These are phyloP conservation scores for Hoplodrina ambigua DNA, from an alignment of 2,888 invertebrate genomes.

Conservation along the genomic window DNA sequence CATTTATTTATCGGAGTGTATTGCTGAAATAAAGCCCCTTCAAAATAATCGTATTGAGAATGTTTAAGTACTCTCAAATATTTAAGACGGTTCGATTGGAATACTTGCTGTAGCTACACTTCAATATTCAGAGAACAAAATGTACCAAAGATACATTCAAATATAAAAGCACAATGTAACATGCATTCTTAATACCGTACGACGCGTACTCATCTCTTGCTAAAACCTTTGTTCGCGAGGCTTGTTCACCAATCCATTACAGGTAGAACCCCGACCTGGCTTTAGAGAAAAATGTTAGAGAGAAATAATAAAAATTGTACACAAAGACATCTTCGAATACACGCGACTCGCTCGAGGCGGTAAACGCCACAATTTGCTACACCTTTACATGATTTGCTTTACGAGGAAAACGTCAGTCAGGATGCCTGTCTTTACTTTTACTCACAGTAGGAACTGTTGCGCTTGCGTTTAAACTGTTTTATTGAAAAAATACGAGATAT, in stretches of 20 bases:
- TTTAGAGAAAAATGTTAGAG: slow-evolving; percentile 1
- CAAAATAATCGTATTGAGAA: too few relatives aligned
- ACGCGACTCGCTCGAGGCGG: background rate
- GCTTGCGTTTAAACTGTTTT: too few relatives aligned
- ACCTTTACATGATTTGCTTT: slow-evolving; percentile 11
- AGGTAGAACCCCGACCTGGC: background rate
- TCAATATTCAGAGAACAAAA: too few relatives aligned
- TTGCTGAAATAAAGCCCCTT: too few relatives aligned
- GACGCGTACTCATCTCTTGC: background rate
- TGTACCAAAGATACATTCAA: too few relatives aligned
- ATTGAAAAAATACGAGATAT: too few relatives aligned
- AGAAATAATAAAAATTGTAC: slow-evolving; percentile 3
- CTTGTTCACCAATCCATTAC: slow-evolving; percentile 1
- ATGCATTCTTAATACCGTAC: background rate
- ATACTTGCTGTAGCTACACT: too few relatives aligned
- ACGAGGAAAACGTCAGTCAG: background rate
- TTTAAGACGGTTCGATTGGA: too few relatives aligned
- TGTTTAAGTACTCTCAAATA: too few relatives aligned
- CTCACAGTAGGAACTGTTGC: too few relatives aligned
- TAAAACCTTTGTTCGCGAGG: slow-evolving; percentile 1
- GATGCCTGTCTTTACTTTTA: background rate
- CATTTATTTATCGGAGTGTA: too few relatives aligned
- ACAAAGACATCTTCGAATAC: background rate
- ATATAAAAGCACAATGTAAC: background rate
- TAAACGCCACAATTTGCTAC: background rate